Conservation (phyloP, 2,888 invertebrate genomes). For the Hypolimnas misippus region DNA sequence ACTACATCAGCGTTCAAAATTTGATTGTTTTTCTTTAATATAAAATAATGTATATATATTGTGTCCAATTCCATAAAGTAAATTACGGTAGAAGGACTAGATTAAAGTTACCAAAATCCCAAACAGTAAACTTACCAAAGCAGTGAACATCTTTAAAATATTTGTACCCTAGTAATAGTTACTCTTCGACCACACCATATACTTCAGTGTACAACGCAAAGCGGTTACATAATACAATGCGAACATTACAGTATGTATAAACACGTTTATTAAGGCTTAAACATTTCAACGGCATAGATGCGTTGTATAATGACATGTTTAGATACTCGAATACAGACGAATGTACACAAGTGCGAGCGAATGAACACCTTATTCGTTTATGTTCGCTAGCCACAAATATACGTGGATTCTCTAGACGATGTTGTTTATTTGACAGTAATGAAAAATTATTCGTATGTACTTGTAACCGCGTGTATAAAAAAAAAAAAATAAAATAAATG, state of each 20-base stretch:
- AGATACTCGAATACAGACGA: too few relatives aligned
- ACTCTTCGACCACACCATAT: conserved; percentile 7
- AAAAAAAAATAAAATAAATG: too few relatives aligned
- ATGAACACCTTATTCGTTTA: neutral
- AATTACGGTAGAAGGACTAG: neutral
- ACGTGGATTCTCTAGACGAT: too few relatives aligned
- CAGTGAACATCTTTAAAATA: neutral
- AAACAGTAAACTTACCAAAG: neutral
- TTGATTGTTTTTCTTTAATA: too few relatives aligned
- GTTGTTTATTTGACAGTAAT: too few relatives aligned
- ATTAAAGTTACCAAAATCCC: neutral
- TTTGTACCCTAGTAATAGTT: neutral
- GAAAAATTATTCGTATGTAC: too few relatives aligned
- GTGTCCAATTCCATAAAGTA: neutral
- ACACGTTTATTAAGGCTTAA: conserved; percentile 24
- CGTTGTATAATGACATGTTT: conserved; percentile 19
- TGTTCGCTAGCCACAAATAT: too few relatives aligned
- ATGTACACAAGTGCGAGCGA: too few relatives aligned
- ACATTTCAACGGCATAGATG: conserved; percentile 29
- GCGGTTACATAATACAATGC: conserved; percentile 11
- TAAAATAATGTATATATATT: neutral
- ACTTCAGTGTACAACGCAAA: conserved; percentile 7
- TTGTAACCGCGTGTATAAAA: too few relatives aligned
- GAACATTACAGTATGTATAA: conserved; percentile 17
- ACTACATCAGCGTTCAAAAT: too few relatives aligned